phyloP scores from a whole-genome alignment of 2,888 invertebrate genomes.

The Zeuzera pyrina region DNA sequence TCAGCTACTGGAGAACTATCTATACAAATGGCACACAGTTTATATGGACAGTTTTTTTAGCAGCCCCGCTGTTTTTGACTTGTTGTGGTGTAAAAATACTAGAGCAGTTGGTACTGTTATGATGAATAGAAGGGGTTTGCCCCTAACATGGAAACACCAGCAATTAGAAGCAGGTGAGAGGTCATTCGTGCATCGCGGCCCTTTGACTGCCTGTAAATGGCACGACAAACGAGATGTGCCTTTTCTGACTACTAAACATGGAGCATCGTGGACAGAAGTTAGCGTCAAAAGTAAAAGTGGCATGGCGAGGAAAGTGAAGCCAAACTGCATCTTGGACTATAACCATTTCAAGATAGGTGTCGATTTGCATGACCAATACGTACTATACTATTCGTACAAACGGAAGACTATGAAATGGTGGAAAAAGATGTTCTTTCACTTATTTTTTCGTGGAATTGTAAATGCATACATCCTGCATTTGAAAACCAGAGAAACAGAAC shows the following conservation, averaged over 20 bases:
- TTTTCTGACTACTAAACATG: conserved; percentile 11
- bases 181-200: neutral
- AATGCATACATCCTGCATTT: conserved; percentile 7
- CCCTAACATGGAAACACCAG: neutral
- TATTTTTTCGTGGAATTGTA: conserved; percentile 7
- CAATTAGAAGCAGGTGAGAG: neutral
- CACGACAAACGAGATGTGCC: conserved; percentile 7
- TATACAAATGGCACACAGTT: no score
- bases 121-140: neutral
- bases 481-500: conserved; percentile 2
- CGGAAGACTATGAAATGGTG: conserved; percentile 14
- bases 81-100: no score
- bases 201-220: neutral
- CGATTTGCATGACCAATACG: conserved; percentile 9
- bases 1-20: no score
- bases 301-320: conserved; percentile 2
- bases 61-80: no score
- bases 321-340: conserved; percentile 3
- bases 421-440: conserved; percentile 14
- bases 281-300: conserved; percentile 5
- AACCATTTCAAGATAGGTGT: conserved; percentile 4
- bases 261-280: conserved; percentile 11
- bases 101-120: no score
- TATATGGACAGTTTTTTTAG: no score
- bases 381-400: conserved; percentile 4